Base-by-base conservation (phyloP, 2,888 invertebrate species). In the Dione juno region DNA sequence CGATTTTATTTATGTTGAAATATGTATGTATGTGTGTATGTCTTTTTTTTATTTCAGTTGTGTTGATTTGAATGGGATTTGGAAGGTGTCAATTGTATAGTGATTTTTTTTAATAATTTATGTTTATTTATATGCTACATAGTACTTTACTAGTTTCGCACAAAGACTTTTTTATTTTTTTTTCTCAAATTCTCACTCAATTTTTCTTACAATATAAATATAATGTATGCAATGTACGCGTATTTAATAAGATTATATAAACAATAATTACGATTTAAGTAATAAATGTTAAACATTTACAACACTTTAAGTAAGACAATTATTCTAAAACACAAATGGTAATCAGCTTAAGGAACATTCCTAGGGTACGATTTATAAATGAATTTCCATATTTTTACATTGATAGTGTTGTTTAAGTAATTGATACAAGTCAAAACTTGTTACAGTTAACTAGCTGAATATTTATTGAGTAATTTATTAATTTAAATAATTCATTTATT, bases 311-410 rank as follows among this genome's bases (percentile, higher is more conserved):
- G 16, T 57, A n/a, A 5, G 11, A 35, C 16, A 37, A 37, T 57
- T 57, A 57, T 16, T 57, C 35, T 6, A 57, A n/a, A 57, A n/a
- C 37, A 37, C 37, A 57, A 57, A 37, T 37, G 54, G 10, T 57
- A 57, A 57, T 57, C 37, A 10, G 37, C 37, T 54, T 57, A 57
- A 57, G 54, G 37, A 61, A 45, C 43, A 61, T 45, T 61, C 21
- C 14, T 28, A 61, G 43, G 28, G 9, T 16, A 45, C n/a, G 21
- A 61, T 61, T 61, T 14, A 28, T 28, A 14, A 45, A 45, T 40
- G n/a, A 21, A 43, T 61, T 28, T 43, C 28, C 28, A 61, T 61
- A 43, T 61, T 61, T n/a, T 43, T 61, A 61, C n/a, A 43, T 19
- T 16, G 43, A 28, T 28, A 59, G 59, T 45, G 61, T 28, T 28